Base-by-base conservation (phyloP, 2,888 invertebrate genomes). In the Leptopilina syphax region DNA sequence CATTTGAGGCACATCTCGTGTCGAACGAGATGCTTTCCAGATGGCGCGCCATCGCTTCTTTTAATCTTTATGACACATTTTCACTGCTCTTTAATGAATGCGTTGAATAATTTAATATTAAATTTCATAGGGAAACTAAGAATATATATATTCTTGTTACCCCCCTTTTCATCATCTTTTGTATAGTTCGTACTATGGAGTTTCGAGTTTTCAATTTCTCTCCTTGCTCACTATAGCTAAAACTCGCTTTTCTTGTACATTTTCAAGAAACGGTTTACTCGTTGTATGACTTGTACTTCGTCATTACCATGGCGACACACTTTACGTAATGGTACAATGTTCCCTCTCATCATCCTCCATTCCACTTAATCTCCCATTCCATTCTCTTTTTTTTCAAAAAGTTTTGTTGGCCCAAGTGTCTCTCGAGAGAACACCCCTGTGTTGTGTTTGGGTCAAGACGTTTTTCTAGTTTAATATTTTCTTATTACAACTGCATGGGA, bases 101-200 rank as follows among this genome's bases (percentile, higher is more conserved):
- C 81, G 80, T 82, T 83, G 82, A 82, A 83, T 84, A 82, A 83
- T 83, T 83, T 81, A 78, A 83, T 81, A 82, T 79, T 80, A 83
- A 82, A 83, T 83, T 80, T 81, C 79, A 73, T 77, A 27, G 47
- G 50, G 27, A 67, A 18, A 44, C 18, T 18, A 8, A 47, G n/a
- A 24, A 70, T 70, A 70, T 70, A 54, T 27, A 6, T 34, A 34
- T 34, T 34, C 34, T 34, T 34, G n/a, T 50, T 27, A 18, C 18
- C 18, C 70, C 24, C 54, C 13, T 54, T 54, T 70, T 47, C 50
- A 10, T 50, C 50, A 34, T 34, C 34, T 34, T 50, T 50, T 50
- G 50, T 50, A 47, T 47, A 47, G 9, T 1, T 10, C 50, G 18
- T 34, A 34, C 34, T 34, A 34, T 34, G 44, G 18, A 68, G 44